A percentile compares a stretch with the other conserved stretches of the same genome.
phyloP scores from a whole-genome alignment of 2,113 vertebrate species.

The Rostratula benghalensis region DNA sequence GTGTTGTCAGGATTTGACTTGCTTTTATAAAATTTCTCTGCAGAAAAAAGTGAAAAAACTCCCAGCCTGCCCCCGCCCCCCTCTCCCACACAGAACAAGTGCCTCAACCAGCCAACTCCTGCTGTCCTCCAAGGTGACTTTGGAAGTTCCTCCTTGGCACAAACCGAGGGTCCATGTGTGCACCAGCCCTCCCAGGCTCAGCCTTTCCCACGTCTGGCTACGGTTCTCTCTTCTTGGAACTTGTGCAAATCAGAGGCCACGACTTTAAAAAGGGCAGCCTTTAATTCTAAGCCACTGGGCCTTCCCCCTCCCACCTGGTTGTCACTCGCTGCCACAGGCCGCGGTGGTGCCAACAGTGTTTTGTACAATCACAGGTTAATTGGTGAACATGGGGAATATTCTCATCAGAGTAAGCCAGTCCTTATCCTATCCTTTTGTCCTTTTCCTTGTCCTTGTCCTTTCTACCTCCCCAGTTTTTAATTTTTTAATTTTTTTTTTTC shows the following conservation, averaged over 20 bases:
- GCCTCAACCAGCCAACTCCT: constrained; percentile 41
- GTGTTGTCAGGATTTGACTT: constrained; percentile 59
- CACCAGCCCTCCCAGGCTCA: not conserved
- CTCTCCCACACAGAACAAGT: not conserved
- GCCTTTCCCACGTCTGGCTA: not conserved
- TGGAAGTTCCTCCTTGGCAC: not conserved
- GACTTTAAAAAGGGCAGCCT: constrained; percentile 16
- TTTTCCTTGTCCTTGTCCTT: not conserved
- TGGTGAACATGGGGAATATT: not conserved
- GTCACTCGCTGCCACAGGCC: not conserved
- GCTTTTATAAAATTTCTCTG: constrained; percentile 68
- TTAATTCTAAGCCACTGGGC: not conserved
- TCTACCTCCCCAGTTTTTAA: not conserved
- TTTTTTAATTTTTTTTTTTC: not conserved
- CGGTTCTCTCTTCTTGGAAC: not conserved
- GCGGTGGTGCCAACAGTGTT: not conserved
- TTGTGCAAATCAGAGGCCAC: constrained; percentile 41
- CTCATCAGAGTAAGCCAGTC: constrained; percentile 19
- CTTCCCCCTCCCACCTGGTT: not conserved
- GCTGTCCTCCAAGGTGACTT: not conserved
- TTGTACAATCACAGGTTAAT: constrained; percentile 2
- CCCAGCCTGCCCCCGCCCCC: no score
- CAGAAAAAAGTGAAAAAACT: constrained; percentile 44
- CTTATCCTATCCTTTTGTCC: no score
- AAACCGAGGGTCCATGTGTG: not conserved